Evolutionary conservation across 2,888 invertebrate species (phyloP).

Genomic region (Priocnemis perturbator): DNA sequence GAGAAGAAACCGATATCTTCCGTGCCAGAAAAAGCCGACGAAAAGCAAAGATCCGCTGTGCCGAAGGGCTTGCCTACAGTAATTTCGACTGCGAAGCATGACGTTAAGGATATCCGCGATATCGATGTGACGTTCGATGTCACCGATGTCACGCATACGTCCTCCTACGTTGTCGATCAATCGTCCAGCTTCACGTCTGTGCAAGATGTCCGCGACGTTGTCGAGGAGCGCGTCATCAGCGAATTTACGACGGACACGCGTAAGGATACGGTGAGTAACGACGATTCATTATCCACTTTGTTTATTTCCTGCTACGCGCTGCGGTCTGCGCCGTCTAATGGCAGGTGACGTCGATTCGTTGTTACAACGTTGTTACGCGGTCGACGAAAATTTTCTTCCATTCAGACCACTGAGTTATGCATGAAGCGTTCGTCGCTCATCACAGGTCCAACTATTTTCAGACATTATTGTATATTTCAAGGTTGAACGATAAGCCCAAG

Average conservation of each 20-base stretch:
- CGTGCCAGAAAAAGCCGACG: not conserved
- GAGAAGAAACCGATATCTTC: no score
- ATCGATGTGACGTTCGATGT: conserved; percentile 68
- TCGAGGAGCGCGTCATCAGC: conserved; percentile 77
- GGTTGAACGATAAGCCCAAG: no score
- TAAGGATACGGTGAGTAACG: conserved; percentile 65
- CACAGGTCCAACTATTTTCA: no score
- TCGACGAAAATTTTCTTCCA: not conserved
- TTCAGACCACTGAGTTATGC: not conserved
- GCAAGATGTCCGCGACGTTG: conserved; percentile 56
- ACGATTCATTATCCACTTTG: conserved; percentile 7
- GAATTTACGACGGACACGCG: conserved; percentile 74
- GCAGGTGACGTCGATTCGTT: no score
- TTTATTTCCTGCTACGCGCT: conserved; percentile 12
- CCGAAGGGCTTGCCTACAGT: not conserved
- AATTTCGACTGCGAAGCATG: not conserved
- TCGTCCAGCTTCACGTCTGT: conserved; percentile 65
- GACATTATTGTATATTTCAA: no score
- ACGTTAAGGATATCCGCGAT: not conserved
- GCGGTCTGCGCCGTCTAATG: not conserved
- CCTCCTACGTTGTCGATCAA: conserved; percentile 65
- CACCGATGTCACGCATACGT: conserved; percentile 74
- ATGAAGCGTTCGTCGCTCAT: no score
- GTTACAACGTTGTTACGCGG: no score
- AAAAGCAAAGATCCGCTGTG: not conserved